phyloP scores from a whole-genome alignment of 2,113 vertebrate genomes.

The Pimephales promelas region DNA sequence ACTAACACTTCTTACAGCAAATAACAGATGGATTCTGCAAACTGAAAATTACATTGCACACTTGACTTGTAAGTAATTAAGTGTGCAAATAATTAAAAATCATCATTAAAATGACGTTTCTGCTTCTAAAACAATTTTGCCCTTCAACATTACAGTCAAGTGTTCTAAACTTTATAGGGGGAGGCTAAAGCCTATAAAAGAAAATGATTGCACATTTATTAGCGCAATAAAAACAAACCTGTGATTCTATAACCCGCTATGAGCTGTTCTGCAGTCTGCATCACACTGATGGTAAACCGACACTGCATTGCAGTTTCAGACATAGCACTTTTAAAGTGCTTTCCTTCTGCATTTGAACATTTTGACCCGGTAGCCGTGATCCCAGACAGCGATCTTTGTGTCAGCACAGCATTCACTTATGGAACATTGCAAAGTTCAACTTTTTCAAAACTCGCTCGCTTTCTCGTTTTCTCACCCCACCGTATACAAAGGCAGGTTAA shows the following conservation, averaged over 20 bases:
- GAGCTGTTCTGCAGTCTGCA: neutral
- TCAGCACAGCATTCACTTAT: constrained; percentile 12
- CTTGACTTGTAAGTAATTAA: constrained; percentile 6
- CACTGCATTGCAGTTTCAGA: neutral
- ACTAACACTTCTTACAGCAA: neutral
- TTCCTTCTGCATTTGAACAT: neutral
- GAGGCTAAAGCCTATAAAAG: neutral
- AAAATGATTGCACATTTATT: neutral
- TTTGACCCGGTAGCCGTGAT: neutral
- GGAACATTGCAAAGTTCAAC: neutral
- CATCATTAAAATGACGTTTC: neutral
- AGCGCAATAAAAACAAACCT: neutral
- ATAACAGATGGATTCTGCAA: constrained; percentile 4
- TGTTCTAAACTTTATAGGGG: neutral
- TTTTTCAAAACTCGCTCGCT: neutral
- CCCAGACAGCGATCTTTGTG: neutral
- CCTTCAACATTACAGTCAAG: neutral
- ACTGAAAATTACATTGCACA: constrained; percentile 14
- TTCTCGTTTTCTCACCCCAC: neutral
- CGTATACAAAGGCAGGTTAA: constrained; percentile 20
- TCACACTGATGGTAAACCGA: neutral
- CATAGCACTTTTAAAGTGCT: neutral
- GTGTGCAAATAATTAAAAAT: constrained; percentile 1
- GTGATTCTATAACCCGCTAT: neutral
- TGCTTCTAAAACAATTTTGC: neutral